Base-by-base conservation (phyloP, 2,797 vertebrate species). In the Balearica regulorum region DNA sequence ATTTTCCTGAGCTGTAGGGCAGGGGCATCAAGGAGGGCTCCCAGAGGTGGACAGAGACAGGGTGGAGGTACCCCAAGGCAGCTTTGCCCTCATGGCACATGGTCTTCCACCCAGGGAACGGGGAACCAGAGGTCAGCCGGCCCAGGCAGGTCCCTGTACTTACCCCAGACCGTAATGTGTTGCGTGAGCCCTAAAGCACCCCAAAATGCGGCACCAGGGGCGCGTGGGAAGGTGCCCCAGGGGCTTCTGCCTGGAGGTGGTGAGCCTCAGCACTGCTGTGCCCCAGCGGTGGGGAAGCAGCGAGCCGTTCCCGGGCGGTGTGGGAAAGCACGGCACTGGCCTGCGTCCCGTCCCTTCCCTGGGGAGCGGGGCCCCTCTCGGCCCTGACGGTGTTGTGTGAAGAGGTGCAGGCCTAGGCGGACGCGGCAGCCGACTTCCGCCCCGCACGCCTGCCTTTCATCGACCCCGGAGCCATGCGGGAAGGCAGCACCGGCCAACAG, bases 251-350 rank as follows among this genome's bases (percentile, higher is more conserved):
- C 37, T 0, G 0, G 10, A 18, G 35, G 18, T 29, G 37, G 37
- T 1, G 46, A 71, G 13, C 46, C 58, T 22, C 29, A 28, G 70
- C 58, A 6, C 25, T 29, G 71, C 81, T 3, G 0, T 46, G 62
- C 29, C 65, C 44, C 66, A 15, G 51, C 3, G 1, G 31, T 7
- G 0, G 69, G 15, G 79, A 15, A 41, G 58, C 6, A 5, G 60
- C 6, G 1, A 11, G 65, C 46, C 0, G 1, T 19, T 84, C 28
- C 18, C 0, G 1, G 73, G 70, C 0, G 0, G 11, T 60, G 76
- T 83, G 66, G 66, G 66, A 91, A 55, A 16, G 39, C 73, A 21
- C 1, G 0, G 61, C 0, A 0, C 66, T 65, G 81, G 49, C 57
- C 16, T 1, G 0, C 31, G 53, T 83, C 90, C 93, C 35, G 0